Evolutionary conservation across 2,113 vertebrate genomes (phyloP), one percentile per base, ranked within the genome.

Genomic region (Fulica atra): DNA sequence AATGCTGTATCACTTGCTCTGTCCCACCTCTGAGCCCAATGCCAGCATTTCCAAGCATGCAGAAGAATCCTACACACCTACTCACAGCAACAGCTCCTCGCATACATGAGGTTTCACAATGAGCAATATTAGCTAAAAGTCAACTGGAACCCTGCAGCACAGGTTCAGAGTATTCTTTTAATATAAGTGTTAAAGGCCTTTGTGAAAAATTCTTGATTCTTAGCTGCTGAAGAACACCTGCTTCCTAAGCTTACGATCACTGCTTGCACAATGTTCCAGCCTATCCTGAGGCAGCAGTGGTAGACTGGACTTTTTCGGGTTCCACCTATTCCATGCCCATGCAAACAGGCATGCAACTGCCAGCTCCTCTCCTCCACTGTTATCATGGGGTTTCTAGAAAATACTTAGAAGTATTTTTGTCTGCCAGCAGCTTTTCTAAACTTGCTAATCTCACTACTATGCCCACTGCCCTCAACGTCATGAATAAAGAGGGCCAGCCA

Each of bases 251-350:
- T 44, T 25, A 29, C 12, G 21, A 40, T 11, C 3, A 0, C 18
- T 36, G 25, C 19, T 46, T 48, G 18, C n/a, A 61, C 38, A 66
- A 61, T 14, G 23, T 8, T 25, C 15, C 15, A 24, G 28, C n/a
- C 29, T 54, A 38, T 16, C 20, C 53, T 8, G 17, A 48, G 17
- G 35, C 7, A 40, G n/a, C 8, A 79, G 18, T 20, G 18, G 19
- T 79, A 46, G 38, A 35, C 31, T 1, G 0, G n/a, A 66, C 20
- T 12, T 59, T 19, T 56, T 26, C 0, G 2, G 6, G 16, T 46
- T 53, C 59, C 60, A 31, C 18, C 66, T 23, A 29, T 25, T 31
- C 29, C 28, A 23, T 9, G 16, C 28, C 31, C 53, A 50, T 6
- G 18, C 21, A 73, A 79, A 59, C 2, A 3, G 2, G 7, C n/a